A percentile compares a stretch with the other conserved stretches of the same genome.
phyloP scores from a whole-genome alignment of 2,113 vertebrate species.

The Ranitomeya imitator region DNA sequence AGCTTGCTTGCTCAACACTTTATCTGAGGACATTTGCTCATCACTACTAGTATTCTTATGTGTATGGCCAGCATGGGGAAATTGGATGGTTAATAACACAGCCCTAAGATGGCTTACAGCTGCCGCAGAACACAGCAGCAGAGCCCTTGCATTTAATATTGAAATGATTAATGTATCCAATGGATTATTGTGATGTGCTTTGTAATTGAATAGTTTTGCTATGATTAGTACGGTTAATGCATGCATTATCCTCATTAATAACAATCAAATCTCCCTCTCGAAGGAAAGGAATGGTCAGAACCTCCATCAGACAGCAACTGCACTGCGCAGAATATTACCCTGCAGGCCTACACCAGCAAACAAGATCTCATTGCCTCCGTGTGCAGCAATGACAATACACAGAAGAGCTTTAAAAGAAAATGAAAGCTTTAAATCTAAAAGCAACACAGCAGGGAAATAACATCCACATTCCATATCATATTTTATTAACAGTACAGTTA shows the following conservation, averaged over 20 bases:
- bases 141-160: neutral
- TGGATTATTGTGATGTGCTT: conserved; percentile 3
- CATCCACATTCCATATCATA: conserved; percentile 14
- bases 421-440: conserved; percentile 52
- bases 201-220: conserved; percentile 30
- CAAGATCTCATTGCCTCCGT: neutral
- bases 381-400: conserved; percentile 4
- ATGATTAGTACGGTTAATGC: conserved; percentile 31
- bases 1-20: too few relatives aligned
- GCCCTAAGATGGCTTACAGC: neutral
- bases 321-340: conserved; percentile 24
- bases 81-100: neutral
- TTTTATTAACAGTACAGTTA: conserved; percentile 47
- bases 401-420: conserved; percentile 41
- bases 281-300: conserved; percentile 9
- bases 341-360: neutral
- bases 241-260: conserved; percentile 38
- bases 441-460: conserved; percentile 31
- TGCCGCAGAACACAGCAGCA: neutral
- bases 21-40: too few relatives aligned
- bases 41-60: neutral
- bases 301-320: neutral
- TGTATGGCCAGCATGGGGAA: neutral
- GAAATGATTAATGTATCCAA: neutral
- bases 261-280: conserved; percentile 14